Conservation (phyloP, 2,888 invertebrate species). For the Dicyrtomina minuta region DNA sequence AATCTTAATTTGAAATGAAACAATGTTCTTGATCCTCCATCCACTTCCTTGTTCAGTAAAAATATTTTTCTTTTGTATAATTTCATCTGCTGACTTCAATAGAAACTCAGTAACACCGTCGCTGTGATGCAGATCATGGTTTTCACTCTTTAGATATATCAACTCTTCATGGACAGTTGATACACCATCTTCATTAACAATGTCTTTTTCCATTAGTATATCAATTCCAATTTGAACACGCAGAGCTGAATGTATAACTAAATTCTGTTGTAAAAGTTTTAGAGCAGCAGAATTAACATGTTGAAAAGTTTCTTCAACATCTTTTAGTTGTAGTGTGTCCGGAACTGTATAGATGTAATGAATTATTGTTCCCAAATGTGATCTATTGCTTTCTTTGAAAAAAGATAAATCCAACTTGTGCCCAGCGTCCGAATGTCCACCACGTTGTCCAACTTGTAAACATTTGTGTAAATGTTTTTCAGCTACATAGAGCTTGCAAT, state of each 20-base stretch:
- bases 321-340: background rate
- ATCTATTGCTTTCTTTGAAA: background rate
- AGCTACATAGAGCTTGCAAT: too few relatives aligned
- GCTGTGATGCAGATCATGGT: background rate
- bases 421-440: background rate
- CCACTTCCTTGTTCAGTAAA: background rate
- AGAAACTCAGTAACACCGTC: background rate
- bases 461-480: too few relatives aligned
- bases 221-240: background rate
- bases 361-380: background rate
- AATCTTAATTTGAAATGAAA: background rate
- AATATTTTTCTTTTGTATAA: background rate
- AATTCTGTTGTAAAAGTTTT: background rate
- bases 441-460: too few relatives aligned
- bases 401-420: background rate
- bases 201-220: background rate
- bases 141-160: background rate
- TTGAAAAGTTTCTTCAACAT: background rate
- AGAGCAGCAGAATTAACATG: background rate
- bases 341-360: background rate
- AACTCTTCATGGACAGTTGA: background rate
- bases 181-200: background rate
- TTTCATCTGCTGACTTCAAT: background rate
- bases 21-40: background rate
- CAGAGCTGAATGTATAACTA: background rate